Conservation (phyloP, 2,888 invertebrate genomes). For the Apeira syringaria region DNA sequence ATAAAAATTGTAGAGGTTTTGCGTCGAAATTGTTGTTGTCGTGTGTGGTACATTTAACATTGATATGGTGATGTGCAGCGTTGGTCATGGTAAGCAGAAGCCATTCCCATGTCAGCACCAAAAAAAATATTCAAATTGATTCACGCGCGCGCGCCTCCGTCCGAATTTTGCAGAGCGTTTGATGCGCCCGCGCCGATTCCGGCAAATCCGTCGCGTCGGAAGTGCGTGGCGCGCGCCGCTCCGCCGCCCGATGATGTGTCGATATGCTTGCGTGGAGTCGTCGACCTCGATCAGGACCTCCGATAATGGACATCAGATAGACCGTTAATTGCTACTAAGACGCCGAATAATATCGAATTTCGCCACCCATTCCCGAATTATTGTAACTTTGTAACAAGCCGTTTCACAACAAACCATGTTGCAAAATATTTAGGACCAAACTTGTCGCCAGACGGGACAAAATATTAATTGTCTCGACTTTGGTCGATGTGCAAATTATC, state of each 20-base stretch:
- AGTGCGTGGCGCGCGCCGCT: conserved; percentile 74
- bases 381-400: not conserved
- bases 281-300: conserved; percentile 75
- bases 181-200: conserved; percentile 82
- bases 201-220: conserved; percentile 84
- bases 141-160: conserved; percentile 77
- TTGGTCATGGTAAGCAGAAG: conserved; percentile 46
- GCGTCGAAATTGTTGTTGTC: conserved; percentile 33
- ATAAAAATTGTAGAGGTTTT: conserved; percentile 67
- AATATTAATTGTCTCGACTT: conserved; percentile 30
- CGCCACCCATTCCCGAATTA: conserved; percentile 1
- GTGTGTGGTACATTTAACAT: conserved; percentile 31
- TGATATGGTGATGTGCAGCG: conserved; percentile 40
- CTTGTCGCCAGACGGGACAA: conserved; percentile 17
- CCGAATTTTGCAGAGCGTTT: conserved; percentile 80
- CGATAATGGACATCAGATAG: conserved; percentile 62
- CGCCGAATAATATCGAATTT: conserved; percentile 3
- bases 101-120: conserved; percentile 73
- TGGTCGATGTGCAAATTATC: conserved; percentile 58
- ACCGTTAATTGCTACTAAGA: conserved; percentile 60
- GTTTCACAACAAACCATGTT: too few species aligned
- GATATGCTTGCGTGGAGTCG: conserved; percentile 73
- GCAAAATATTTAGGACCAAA: not conserved
- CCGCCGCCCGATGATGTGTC: conserved; percentile 70
- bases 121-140: conserved; percentile 82